These are phyloP conservation scores for Edolisoma coerulescens DNA, from an alignment of 2,113 vertebrate genomes.

Conservation along the genomic window DNA sequence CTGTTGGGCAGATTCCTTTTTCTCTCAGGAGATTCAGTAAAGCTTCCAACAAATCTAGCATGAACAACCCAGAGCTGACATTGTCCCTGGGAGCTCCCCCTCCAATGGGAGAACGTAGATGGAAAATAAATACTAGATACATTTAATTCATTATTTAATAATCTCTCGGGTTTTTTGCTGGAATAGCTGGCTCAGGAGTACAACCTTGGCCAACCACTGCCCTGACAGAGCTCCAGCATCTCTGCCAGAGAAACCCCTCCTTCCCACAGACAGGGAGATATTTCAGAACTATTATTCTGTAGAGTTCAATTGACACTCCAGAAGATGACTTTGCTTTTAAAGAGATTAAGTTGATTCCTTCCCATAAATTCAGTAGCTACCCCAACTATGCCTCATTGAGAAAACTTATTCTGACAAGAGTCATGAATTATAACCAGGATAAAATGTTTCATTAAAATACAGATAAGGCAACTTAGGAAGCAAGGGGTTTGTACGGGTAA, in stretches of 20 bases:
- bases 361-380: constrained; percentile 11
- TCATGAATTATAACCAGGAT: constrained; percentile 11
- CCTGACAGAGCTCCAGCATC: not conserved
- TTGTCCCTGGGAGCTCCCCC: not conserved
- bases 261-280: not conserved
- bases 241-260: not conserved
- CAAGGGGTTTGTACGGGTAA: not conserved
- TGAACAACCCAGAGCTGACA: not conserved
- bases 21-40: not conserved
- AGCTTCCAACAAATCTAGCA: not conserved
- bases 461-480: not conserved
- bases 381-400: not conserved
- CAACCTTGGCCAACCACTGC: not conserved
- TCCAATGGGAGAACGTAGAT: not conserved
- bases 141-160: not conserved
- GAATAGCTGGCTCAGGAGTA: not conserved
- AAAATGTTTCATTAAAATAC: constrained; percentile 56
- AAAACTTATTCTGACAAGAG: constrained; percentile 9
- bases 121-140: not conserved
- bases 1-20: not conserved
- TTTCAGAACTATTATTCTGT: not conserved
- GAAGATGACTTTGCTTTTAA: not conserved
- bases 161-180: not conserved
- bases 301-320: not conserved
- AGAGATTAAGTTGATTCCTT: constrained; percentile 18